These are phyloP conservation scores for Bellardia bayeri DNA, from an alignment of 2,888 invertebrate species.

Conservation along the genomic window DNA sequence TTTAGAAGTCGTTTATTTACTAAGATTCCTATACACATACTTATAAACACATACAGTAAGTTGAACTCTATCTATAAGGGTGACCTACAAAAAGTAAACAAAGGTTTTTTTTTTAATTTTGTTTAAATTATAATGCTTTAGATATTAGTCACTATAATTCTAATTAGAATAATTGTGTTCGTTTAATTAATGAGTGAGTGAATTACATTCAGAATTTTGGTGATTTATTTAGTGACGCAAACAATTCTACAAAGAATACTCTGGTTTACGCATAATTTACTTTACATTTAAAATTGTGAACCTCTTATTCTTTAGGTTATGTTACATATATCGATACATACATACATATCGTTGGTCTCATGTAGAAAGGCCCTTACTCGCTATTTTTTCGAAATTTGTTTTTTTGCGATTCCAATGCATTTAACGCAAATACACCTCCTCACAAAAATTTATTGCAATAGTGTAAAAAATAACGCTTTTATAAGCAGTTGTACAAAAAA, in stretches of 20 bases:
- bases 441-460: no score
- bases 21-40: conserved; percentile 30
- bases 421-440: no score
- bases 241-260: neutral
- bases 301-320: no score
- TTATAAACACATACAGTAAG: conserved; percentile 33
- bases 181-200: conserved; percentile 12
- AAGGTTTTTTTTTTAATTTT: conserved; percentile 14
- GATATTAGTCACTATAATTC: conserved; percentile 54
- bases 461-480: no score
- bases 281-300: no score
- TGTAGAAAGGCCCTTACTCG: no score
- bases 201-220: conserved; percentile 8
- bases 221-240: conserved; percentile 9
- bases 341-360: no score
- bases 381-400: no score
- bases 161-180: neutral
- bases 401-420: no score
- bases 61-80: conserved; percentile 16
- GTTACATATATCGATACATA: no score
- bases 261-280: neutral
- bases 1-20: conserved; percentile 45
- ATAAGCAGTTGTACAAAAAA: no score
- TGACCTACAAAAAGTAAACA: conserved; percentile 37
- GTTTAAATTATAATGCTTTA: neutral